phyloP scores from a whole-genome alignment of 1,140 invertebrate species.

The Drosophila subobscura region DNA sequence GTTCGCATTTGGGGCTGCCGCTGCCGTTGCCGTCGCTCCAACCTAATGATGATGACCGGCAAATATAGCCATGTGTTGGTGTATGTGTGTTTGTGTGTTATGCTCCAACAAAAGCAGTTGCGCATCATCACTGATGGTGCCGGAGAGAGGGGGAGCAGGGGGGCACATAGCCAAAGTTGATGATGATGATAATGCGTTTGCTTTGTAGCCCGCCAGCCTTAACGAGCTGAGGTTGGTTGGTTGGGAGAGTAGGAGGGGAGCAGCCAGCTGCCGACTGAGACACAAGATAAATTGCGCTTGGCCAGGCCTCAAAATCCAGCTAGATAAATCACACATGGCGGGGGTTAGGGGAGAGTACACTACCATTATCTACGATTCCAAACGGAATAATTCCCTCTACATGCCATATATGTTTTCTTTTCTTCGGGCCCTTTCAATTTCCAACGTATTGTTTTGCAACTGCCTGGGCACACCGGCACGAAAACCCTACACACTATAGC shows the following conservation, averaged over 20 bases:
- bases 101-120: conserved; percentile 64
- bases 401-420: conserved; percentile 13
- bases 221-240: conserved; percentile 57
- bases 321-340: conserved; percentile 43
- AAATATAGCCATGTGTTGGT: conserved; percentile 33
- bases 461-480: conserved; percentile 49
- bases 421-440: conserved; percentile 14
- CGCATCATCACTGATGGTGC: conserved; percentile 30
- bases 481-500: conserved; percentile 19
- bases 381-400: neutral
- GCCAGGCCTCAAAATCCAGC: conserved; percentile 54
- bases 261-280: conserved; percentile 20
- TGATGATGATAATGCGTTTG: conserved; percentile 81
- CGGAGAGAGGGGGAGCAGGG: conserved; percentile 3
- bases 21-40: conserved; percentile 35
- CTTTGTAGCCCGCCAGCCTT: conserved; percentile 55
- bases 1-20: conserved; percentile 64
- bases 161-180: conserved; percentile 34
- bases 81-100: conserved; percentile 33
- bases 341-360: neutral
- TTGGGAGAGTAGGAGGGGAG: conserved; percentile 2
- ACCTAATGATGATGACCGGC: conserved; percentile 82
- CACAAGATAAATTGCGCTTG: conserved; percentile 63
- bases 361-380: neutral
- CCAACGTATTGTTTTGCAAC: conserved; percentile 11